phyloP scores from a whole-genome alignment of 2,113 vertebrate genomes.

The Myrmophylax atrothorax region DNA sequence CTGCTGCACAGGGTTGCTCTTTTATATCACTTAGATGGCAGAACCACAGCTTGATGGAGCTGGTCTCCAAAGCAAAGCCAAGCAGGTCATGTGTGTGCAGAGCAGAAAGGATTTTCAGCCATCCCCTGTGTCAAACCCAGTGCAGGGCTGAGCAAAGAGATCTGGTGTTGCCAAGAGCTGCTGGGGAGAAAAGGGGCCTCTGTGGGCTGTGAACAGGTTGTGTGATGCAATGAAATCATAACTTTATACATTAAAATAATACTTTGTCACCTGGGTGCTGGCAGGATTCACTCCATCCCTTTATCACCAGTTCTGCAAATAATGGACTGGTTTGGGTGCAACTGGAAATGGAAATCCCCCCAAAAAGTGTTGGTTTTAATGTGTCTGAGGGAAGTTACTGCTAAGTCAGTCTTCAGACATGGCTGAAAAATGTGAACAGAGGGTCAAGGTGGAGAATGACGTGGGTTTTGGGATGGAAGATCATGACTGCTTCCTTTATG shows the following conservation, averaged over 20 bases:
- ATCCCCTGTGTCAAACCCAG: background rate
- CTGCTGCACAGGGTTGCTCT: background rate
- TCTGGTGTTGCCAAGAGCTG: background rate
- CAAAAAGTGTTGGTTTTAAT: background rate
- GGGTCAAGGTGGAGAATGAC: background rate
- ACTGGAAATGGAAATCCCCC: background rate
- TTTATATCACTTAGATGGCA: background rate
- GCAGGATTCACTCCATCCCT: background rate
- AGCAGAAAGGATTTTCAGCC: background rate
- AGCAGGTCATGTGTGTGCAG: background rate
- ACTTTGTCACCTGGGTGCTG: background rate
- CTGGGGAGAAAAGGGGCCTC: background rate
- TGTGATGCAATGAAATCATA: background rate
- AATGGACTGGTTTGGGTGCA: background rate
- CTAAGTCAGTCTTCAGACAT: background rate
- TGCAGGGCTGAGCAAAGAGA: background rate
- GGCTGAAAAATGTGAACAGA: background rate
- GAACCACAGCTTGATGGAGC: background rate
- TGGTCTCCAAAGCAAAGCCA: background rate
- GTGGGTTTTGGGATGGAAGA: background rate
- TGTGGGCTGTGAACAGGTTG: background rate
- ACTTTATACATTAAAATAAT: background rate
- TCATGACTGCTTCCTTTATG: background rate
- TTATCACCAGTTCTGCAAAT: background rate
- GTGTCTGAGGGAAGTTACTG: background rate